phyloP scores from a whole-genome alignment of 2,888 invertebrate genomes.

The Chromoteleia sp. region DNA sequence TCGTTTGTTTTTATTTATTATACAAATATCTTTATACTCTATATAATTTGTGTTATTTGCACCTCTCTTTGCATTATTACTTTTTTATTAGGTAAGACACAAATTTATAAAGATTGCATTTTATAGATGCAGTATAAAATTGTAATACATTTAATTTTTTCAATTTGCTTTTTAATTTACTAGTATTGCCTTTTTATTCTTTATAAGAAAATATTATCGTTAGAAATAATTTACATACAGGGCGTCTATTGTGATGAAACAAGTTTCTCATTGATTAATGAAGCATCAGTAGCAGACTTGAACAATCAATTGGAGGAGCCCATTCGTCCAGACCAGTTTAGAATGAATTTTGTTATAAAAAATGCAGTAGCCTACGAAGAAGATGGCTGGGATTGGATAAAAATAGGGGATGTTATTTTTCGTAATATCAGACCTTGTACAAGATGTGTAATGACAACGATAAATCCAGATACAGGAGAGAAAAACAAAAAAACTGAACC shows the following conservation, averaged over 20 bases:
- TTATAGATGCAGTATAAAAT: too few relatives aligned
- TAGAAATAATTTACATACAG: too few relatives aligned
- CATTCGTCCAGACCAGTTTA: background rate
- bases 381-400: constrained; percentile 37
- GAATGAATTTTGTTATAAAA: constrained; percentile 34
- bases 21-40: too few relatives aligned
- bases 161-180: too few relatives aligned
- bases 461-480: constrained; percentile 29
- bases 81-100: too few relatives aligned
- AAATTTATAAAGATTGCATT: too few relatives aligned
- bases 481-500: constrained; percentile 21
- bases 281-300: constrained; percentile 25
- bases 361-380: constrained; percentile 21
- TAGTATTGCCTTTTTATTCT: too few relatives aligned
- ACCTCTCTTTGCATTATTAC: too few relatives aligned
- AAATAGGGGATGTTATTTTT: constrained; percentile 28
- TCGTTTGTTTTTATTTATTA: too few relatives aligned
- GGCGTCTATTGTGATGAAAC: constrained; percentile 20
- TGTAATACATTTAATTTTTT: too few relatives aligned
- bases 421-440: constrained; percentile 35
- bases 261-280: constrained; percentile 13
- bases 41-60: too few relatives aligned
- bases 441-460: constrained; percentile 46
- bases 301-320: constrained; percentile 4
- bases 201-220: too few relatives aligned